Evolutionary conservation across 2,113 vertebrate genomes (phyloP).

Genomic region (Melanostigma gelatinosum): DNA sequence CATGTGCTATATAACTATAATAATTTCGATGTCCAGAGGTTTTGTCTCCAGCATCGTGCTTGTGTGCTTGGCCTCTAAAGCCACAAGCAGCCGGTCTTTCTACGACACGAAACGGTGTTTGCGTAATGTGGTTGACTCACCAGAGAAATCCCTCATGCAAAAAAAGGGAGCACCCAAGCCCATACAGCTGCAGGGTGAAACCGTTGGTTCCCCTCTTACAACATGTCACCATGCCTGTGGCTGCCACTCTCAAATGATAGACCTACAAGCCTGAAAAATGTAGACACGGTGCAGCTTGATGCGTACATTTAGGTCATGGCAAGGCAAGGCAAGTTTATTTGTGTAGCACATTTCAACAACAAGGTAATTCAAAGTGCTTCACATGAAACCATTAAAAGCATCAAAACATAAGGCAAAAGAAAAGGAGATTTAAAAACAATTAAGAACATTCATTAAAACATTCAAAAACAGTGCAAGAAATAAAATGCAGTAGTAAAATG

Average conservation of each 20-base stretch:
- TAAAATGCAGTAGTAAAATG: no score
- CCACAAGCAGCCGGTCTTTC: background rate
- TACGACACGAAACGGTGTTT: slow-evolving; percentile 28
- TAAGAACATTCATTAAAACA: no score
- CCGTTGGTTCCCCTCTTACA: slow-evolving; percentile 47
- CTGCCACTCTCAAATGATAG: background rate
- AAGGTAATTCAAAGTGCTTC: no score
- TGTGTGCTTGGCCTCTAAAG: background rate
- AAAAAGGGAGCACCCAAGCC: slow-evolving; percentile 19
- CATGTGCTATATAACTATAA: background rate
- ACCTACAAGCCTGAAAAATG: background rate
- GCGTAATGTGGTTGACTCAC: slow-evolving; percentile 56
- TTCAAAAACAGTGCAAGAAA: no score
- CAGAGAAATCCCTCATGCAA: slow-evolving; percentile 53
- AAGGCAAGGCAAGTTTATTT: no score
- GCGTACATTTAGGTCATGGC: background rate
- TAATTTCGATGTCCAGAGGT: background rate
- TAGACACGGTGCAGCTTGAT: background rate
- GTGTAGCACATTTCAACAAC: no score
- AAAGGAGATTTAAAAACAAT: no score
- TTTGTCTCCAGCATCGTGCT: no score
- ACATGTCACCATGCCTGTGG: slow-evolving; percentile 7
- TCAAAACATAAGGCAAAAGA: no score
- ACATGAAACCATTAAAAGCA: no score
- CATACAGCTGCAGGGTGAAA: slow-evolving; percentile 69